Conservation (phyloP, 2,113 vertebrate species). For the Campylomormyrus tamandua region DNA sequence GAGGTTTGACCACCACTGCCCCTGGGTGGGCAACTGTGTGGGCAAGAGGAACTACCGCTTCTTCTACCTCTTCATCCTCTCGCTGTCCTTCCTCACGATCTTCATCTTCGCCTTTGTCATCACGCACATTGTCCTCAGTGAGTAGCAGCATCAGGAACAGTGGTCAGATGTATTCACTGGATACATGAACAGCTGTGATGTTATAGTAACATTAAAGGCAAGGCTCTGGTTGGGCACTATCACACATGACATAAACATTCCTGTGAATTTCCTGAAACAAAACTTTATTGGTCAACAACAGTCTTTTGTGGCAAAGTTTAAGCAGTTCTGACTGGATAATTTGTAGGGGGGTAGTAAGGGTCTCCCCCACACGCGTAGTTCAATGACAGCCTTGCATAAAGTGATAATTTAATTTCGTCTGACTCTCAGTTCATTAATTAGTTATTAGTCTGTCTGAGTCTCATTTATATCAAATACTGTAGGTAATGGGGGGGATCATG, state of each 20-base stretch:
- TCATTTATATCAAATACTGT: not conserved
- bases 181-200: not conserved
- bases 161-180: not conserved
- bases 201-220: not conserved
- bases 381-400: not conserved
- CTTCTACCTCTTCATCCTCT: conserved; percentile 95
- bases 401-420: not conserved
- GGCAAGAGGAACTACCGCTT: conserved; percentile 91
- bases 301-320: not conserved
- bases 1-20: conserved; percentile 88
- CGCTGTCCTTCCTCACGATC: conserved; percentile 87
- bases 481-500: not conserved
- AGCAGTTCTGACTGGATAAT: not conserved
- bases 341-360: not conserved
- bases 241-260: not conserved
- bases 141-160: conserved; percentile 52
- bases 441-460: not conserved
- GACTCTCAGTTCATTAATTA: not conserved
- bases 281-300: not conserved
- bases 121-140: conserved; percentile 87
- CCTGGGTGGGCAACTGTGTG: conserved; percentile 90
- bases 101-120: conserved; percentile 90
- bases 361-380: not conserved
- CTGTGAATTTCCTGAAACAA: not conserved
- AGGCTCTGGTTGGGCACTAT: not conserved